These are phyloP conservation scores for Lagocephalus sceleratus DNA, from an alignment of 2,797 vertebrate species.

Conservation along the genomic window DNA sequence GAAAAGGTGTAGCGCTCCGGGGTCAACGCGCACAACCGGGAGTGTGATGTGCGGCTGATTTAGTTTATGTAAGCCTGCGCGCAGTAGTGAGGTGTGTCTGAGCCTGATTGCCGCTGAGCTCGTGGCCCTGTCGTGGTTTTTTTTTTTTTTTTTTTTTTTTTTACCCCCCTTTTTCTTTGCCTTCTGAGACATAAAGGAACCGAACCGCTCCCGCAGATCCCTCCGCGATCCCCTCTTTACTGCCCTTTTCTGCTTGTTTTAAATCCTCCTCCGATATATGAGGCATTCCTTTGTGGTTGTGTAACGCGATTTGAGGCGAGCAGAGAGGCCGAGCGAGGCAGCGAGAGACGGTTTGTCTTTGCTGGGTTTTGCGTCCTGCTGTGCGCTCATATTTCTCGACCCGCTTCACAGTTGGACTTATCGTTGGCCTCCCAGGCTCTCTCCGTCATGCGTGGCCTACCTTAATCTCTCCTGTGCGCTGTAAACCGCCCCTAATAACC, in stretches of 20 bases:
- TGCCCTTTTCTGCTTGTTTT: conserved; percentile 37
- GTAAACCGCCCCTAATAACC: conserved; percentile 67
- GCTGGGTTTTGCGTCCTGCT: conserved; percentile 45
- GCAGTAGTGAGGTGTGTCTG: conserved; percentile 33
- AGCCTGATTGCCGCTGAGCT: conserved; percentile 25
- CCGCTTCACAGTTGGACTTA: conserved; percentile 53
- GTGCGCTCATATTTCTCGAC: conserved; percentile 55
- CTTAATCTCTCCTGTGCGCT: conserved; percentile 66
- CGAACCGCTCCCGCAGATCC: conserved; percentile 41
- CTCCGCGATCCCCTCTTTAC: conserved; percentile 23
- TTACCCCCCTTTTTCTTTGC: conserved; percentile 10
- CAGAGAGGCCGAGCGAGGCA: conserved; percentile 18
- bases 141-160: too few relatives aligned
- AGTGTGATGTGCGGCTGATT: conserved; percentile 29
- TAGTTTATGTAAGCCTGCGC: conserved; percentile 59
- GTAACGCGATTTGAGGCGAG: conserved; percentile 54
- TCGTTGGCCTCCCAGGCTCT: conserved; percentile 47
- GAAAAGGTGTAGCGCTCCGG: conserved; percentile 38
- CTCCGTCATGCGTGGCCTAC: conserved; percentile 53
- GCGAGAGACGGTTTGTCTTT: conserved; percentile 28
- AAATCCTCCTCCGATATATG: conserved; percentile 50
- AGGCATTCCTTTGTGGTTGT: conserved; percentile 65
- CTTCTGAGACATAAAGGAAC: conserved; percentile 27
- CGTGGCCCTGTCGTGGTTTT: conserved; percentile 27
- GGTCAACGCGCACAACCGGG: conserved; percentile 20